These are phyloP conservation scores for Bombus terrestris DNA, from an alignment of 1,140 invertebrate genomes.

Conservation along the genomic window DNA sequence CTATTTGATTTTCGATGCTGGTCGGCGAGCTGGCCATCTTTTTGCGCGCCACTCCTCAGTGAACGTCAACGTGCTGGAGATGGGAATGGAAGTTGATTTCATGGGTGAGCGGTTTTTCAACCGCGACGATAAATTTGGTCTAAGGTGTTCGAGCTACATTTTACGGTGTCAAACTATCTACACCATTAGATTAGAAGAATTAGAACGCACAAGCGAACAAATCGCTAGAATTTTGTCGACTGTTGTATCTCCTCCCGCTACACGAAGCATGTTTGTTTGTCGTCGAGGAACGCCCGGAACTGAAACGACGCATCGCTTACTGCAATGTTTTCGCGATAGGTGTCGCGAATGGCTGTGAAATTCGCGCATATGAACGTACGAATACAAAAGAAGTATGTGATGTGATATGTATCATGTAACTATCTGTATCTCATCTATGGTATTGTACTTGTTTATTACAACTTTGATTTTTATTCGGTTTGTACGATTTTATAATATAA, in stretches of 20 bases:
- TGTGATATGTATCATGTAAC: no score
- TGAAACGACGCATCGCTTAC: conserved; percentile 67
- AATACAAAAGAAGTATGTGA: neutral
- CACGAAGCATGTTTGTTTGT: conserved; percentile 64
- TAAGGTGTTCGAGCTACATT: conserved; percentile 36
- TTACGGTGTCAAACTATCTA: conserved; percentile 14
- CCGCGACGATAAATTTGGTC: conserved; percentile 8
- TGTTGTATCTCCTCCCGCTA: conserved; percentile 56
- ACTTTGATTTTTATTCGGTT: neutral
- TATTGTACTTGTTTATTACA: neutral
- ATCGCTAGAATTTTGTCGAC: conserved; percentile 44
- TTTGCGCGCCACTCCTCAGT: conserved; percentile 45
- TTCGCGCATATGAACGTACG: neutral
- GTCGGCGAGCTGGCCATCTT: conserved; percentile 87
- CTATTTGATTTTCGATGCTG: conserved; percentile 90
- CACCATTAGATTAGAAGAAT: neutral
- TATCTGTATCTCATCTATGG: neutral
- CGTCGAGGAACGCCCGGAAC: conserved; percentile 62
- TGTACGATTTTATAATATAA: neutral
- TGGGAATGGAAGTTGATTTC: conserved; percentile 43
- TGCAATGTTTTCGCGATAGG: conserved; percentile 72
- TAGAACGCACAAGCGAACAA: conserved; percentile 29
- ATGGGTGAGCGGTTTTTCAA: conserved; percentile 18
- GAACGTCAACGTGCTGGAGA: conserved; percentile 33
- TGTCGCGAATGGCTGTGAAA: conserved; percentile 69